These are phyloP conservation scores for Whitmania pigra DNA, from an alignment of 1,140 invertebrate species.

Conservation along the genomic window DNA sequence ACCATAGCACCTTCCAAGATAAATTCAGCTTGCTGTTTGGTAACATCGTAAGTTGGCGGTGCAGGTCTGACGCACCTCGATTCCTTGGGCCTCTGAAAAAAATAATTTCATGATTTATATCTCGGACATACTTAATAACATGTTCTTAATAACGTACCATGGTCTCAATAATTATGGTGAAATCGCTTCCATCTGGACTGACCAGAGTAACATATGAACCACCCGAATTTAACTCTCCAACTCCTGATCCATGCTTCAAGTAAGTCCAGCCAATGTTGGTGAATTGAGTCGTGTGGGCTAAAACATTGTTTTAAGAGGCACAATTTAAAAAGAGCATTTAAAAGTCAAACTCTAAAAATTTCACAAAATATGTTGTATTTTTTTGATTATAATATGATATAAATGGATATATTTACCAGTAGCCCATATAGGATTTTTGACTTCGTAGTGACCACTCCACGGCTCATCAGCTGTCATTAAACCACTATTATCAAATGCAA, in stretches of 20 bases:
- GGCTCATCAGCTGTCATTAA: slow-evolving; percentile 40
- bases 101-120: too few relatives aligned
- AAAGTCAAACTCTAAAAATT: too few relatives aligned
- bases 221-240: slow-evolving; percentile 33
- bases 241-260: slow-evolving; percentile 34
- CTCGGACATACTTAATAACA: too few relatives aligned
- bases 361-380: too few relatives aligned
- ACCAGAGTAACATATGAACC: slow-evolving; percentile 37
- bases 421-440: slow-evolving; percentile 38
- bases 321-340: too few relatives aligned
- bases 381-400: too few relatives aligned
- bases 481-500: slow-evolving; percentile 36
- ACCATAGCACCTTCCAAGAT: slow-evolving; percentile 34
- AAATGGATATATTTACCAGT: too few relatives aligned
- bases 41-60: slow-evolving; percentile 34
- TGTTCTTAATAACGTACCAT: slow-evolving; percentile 33
- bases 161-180: slow-evolving; percentile 41
- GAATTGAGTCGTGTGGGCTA: slow-evolving; percentile 43
- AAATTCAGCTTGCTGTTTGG: slow-evolving; percentile 33
- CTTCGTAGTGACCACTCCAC: slow-evolving; percentile 39
- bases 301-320: too few relatives aligned
- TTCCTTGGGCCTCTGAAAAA: slow-evolving; percentile 38
- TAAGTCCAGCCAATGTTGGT: slow-evolving; percentile 38
- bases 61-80: slow-evolving; percentile 37
- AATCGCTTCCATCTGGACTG: slow-evolving; percentile 33